Percentiles rank a stretch among this genome's conserved stretches.
Evolutionary conservation across 1,140 invertebrate species (phyloP).

Genomic region (Doryteuthis pealeii): DNA sequence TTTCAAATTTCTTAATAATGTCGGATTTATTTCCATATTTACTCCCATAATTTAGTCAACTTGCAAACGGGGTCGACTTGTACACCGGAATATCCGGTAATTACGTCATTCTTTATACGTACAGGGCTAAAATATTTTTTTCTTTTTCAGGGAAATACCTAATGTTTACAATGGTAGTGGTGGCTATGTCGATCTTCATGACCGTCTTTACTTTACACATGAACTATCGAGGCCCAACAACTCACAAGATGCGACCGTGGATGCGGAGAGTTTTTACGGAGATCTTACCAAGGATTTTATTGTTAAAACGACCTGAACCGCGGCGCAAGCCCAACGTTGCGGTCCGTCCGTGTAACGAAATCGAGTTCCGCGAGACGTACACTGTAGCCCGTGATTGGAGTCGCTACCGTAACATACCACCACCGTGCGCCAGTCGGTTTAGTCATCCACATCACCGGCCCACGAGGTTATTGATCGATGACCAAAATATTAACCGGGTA

Average conservation of each 20-base stretch:
- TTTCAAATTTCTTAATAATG: too few relatives aligned
- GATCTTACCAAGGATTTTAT: conserved; percentile 55
- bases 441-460: conserved; percentile 5
- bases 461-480: not conserved
- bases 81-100: too few relatives aligned
- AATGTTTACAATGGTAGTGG: conserved; percentile 60
- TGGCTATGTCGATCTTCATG: conserved; percentile 59
- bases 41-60: too few relatives aligned
- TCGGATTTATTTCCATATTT: too few relatives aligned
- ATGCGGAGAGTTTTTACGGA: conserved; percentile 56
- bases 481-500: not conserved
- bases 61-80: too few relatives aligned
- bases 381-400: conserved; percentile 14
- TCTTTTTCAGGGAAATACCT: conserved; percentile 52
- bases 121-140: too few relatives aligned
- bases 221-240: conserved; percentile 57
- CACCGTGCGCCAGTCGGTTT: not conserved
- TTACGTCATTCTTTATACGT: too few relatives aligned
- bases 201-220: conserved; percentile 59
- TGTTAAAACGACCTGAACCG: conserved; percentile 54
- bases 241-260: conserved; percentile 59
- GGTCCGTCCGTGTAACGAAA: conserved; percentile 77
- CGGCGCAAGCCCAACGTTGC: conserved; percentile 63
- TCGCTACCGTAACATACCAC: conserved; percentile 25
- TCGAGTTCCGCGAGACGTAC: conserved; percentile 70